Evolutionary conservation across 2,888 invertebrate species (phyloP).

Genomic region (Trypoxylon attenuatum): DNA sequence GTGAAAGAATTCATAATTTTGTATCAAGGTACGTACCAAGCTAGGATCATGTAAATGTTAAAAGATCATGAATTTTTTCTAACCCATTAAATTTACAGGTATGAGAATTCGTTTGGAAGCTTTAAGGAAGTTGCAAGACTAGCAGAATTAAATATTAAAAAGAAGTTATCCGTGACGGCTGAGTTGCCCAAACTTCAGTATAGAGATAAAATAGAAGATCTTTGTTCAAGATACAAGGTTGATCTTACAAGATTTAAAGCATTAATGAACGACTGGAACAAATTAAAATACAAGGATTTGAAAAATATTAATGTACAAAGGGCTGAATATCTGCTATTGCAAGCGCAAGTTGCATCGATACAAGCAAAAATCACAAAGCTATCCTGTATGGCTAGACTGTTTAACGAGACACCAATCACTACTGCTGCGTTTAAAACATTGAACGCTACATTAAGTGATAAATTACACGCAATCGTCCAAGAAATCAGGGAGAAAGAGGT

Average conservation of each 20-base stretch:
- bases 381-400: constrained; percentile 72
- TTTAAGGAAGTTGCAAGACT: constrained; percentile 56
- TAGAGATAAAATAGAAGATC: constrained; percentile 69
- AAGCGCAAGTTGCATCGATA: constrained; percentile 64
- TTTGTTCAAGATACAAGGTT: constrained; percentile 67
- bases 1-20: constrained; percentile 62
- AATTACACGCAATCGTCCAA: constrained; percentile 65
- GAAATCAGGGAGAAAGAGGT: constrained; percentile 70
- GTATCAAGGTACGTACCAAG: constrained; percentile 51
- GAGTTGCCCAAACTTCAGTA: constrained; percentile 62
- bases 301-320: constrained; percentile 66
- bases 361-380: constrained; percentile 70
- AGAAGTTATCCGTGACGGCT: constrained; percentile 50
- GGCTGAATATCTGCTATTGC: constrained; percentile 58
- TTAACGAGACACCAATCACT: constrained; percentile 72
- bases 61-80: not conserved
- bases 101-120: constrained; percentile 58
- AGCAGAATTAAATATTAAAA: constrained; percentile 51
- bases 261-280: constrained; percentile 68
- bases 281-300: constrained; percentile 65
- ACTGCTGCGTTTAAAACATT: constrained; percentile 72
- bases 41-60: not conserved
- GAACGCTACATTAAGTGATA: constrained; percentile 69
- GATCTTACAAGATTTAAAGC: constrained; percentile 63
- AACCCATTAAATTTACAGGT: constrained; percentile 54